phyloP scores from a whole-genome alignment of 2,888 invertebrate genomes.

The Phaonia tiefii region DNA sequence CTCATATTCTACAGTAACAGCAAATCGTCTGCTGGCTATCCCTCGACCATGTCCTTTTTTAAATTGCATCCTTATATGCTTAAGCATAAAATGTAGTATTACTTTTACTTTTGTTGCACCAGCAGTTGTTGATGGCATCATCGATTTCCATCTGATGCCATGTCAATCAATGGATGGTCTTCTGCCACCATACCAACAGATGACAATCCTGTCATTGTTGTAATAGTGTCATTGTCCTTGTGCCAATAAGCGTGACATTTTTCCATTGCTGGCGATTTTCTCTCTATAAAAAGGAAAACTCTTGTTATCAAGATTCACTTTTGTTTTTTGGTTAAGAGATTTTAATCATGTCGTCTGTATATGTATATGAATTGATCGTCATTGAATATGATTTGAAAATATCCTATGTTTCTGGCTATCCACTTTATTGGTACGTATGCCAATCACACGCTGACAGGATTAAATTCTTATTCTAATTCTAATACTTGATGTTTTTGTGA shows the following conservation, averaged over 20 bases:
- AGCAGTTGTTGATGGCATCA: neutral
- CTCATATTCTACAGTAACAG: too few species aligned
- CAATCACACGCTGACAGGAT: constrained; percentile 78
- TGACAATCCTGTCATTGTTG: constrained; percentile 41
- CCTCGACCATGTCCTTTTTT: too few species aligned
- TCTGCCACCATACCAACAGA: constrained; percentile 41
- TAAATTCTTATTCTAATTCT: constrained; percentile 67
- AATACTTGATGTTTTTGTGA: neutral
- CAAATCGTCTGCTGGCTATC: too few species aligned
- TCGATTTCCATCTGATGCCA: neutral
- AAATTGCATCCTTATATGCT: neutral
- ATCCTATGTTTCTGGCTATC: constrained; percentile 54
- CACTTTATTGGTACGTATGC: constrained; percentile 70
- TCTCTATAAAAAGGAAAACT: constrained; percentile 1
- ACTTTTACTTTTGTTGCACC: neutral
- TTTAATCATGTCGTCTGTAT: constrained; percentile 68
- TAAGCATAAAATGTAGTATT: neutral
- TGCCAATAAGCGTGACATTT: constrained; percentile 79
- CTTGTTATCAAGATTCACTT: neutral
- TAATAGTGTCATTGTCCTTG: constrained; percentile 57
- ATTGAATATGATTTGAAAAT: neutral
- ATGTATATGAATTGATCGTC: constrained; percentile 4
- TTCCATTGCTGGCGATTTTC: constrained; percentile 76
- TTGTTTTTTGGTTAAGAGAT: constrained; percentile 65
- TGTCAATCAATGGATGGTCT: neutral